Conservation (phyloP, 2,113 vertebrate genomes). For the Oryzias javanicus region DNA sequence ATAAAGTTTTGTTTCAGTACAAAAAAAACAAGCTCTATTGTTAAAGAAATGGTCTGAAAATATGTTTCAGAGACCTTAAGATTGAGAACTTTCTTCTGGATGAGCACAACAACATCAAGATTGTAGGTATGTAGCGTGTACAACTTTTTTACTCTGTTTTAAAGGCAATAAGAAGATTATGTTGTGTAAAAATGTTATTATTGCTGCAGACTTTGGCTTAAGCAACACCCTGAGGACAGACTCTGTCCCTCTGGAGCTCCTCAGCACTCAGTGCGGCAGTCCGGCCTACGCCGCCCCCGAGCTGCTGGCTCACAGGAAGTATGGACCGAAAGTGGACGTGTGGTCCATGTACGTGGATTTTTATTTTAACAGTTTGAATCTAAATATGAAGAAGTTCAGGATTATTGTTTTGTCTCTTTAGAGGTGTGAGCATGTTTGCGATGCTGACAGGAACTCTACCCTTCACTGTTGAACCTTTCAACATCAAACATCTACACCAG, state of each 20-base stretch:
- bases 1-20: too few species aligned
- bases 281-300: conserved; percentile 84
- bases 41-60: conserved; percentile 4
- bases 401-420: conserved; percentile 34
- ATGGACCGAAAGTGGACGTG: conserved; percentile 84
- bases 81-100: conserved; percentile 88
- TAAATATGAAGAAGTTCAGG: background rate
- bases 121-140: conserved; percentile 75
- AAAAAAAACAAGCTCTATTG: too few species aligned
- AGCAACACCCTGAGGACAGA: conserved; percentile 82
- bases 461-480: conserved; percentile 83
- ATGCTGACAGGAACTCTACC: conserved; percentile 83
- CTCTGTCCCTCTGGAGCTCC: conserved; percentile 80
- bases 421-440: conserved; percentile 83
- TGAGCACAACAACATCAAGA: conserved; percentile 87
- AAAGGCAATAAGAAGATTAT: background rate
- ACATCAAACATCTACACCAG: conserved; percentile 84
- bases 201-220: conserved; percentile 81
- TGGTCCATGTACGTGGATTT: conserved; percentile 83
- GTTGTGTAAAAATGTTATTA: conserved; percentile 12
- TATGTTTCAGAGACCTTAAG: conserved; percentile 81
- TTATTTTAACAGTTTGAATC: background rate
- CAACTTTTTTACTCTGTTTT: background rate
- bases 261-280: conserved; percentile 84
- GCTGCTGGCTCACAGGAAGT: conserved; percentile 85